phyloP scores from a whole-genome alignment of 2,113 vertebrate genomes.

The Damaliscus lunatus region DNA sequence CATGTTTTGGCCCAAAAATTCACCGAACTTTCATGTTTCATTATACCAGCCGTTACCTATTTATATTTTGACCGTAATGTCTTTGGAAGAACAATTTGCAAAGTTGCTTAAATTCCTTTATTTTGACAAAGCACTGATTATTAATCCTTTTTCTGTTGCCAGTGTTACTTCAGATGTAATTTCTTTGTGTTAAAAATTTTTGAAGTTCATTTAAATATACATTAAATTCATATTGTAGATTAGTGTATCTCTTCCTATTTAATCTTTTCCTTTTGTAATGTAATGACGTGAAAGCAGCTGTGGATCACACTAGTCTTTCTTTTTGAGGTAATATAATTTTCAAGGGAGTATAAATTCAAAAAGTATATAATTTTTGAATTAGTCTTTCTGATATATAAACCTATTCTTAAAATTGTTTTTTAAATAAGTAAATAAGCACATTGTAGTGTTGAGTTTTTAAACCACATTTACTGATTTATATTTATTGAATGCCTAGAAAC shows the following conservation, averaged over 20 bases:
- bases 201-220: background rate
- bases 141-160: background rate
- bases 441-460: slow-evolving; percentile 24
- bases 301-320: background rate
- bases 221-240: slow-evolving; percentile 19
- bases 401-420: slow-evolving; percentile 34
- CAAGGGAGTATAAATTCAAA: slow-evolving; percentile 28
- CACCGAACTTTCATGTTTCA: background rate
- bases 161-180: slow-evolving; percentile 9
- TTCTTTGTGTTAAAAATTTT: background rate
- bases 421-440: background rate
- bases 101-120: slow-evolving; percentile 37
- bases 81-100: background rate
- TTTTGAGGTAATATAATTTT: background rate
- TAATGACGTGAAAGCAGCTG: background rate
- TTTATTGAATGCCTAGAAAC: slow-evolving; percentile 1
- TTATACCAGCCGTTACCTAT: background rate
- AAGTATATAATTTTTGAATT: slow-evolving; percentile 20
- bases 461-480: background rate
- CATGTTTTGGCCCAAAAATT: background rate
- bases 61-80: slow-evolving; percentile 3
- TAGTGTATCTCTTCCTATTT: background rate
- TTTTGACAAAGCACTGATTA: background rate
- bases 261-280: slow-evolving; percentile 14
- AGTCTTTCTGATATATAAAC: slow-evolving; percentile 19